Base-by-base conservation (phyloP, 2,888 invertebrate species). In the Artemia sp. region DNA sequence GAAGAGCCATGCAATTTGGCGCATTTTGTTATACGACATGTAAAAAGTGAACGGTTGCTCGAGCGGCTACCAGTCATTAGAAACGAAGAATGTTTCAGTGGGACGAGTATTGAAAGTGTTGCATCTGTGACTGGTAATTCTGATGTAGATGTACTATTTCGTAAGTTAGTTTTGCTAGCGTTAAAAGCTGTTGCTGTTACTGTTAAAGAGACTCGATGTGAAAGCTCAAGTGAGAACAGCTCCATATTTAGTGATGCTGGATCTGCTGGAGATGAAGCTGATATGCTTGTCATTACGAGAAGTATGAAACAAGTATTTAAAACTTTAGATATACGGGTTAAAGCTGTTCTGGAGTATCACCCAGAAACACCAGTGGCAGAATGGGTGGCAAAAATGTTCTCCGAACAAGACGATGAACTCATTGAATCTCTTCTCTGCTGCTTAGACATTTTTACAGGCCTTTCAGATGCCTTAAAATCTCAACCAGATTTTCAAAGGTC, bases 341-440 rank as follows among this genome's bases (percentile, higher is more conserved):
- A 92, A 76, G 84, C 85, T 72, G 83, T 86, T 71, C 80, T 90
- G 73, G 89, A 90, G 72, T 92, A 89, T 76, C 90, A 91, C 79
- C 92, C 92, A 0, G 90, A 90, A 77, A 89, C 89, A 73, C 87
- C 89, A 24, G 85, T 92, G 74, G 89, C 90, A 0, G 90, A 91
- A 79, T 89, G 92, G 83, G 83, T 92, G 69, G 88, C 92, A 71
- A 89, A 89, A 77, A 80, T 92, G 71, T 92, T 92, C 76, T 88
- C 88, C 75, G 91, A 92, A 78, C 92, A 92, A 78, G 92, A 92
- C 76, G 92, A 92, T 78, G 90, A 89, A 75, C 80, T 92, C 74
- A 89, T 92, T 71, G 92, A 92, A 80, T 88, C 90, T 5, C 91
- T 92, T 91, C 89, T 92, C 9, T 92, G 92, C 77, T 89, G 90